Evolutionary conservation across 37 sponge, comb jelly and placozoan species (phyloP), one percentile per base, ranked within the genome.

Genomic region (Tethya wilhelma): DNA sequence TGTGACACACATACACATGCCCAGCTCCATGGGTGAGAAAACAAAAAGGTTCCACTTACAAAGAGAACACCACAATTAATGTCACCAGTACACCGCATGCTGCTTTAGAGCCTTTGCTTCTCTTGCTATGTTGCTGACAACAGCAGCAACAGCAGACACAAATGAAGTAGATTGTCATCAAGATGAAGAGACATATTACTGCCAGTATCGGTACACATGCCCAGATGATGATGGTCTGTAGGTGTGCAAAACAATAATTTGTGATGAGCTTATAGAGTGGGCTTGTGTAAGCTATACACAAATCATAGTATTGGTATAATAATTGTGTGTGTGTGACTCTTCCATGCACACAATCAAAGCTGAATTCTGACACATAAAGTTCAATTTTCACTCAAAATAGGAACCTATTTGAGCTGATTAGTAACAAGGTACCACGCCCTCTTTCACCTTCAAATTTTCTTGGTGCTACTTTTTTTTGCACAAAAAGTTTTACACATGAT

Each of bases 211-310:
- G 89, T 9, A 89, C 66, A 73, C 89, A 89, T 64, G 89, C 83
- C 89, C 89, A 89, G 19, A 89, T 83, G 58, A 89, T 89, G 5
- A 89, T 60, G 25, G 84, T 74, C 89, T 89, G 73, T 29, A 19
- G 11, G 37, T 12, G 26, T 76, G 39, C 26, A 70, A 70, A 23
- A 41, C 30, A 12, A 62, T 62, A n/a, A 12, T 26, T 7, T 67
- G 9, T 11, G 39, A 22, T 67, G 53, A 49, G 14, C 9, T 14
- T 14, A 19, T 49, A 9, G 9, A 49, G 53, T 49, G 53, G 9
- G 14, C 14, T n/a, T n/a, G n/a, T n/a, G n/a, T n/a, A n/a, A n/a
- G n/a, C n/a, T n/a, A 29, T 58, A 22, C 31, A 20, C 67, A 26
- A 22, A 14, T 40, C 12, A 23, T 67, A 67, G 6, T 49, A 49